Conservation (phyloP, 2,888 invertebrate genomes). For the Drosophila phalerata region DNA sequence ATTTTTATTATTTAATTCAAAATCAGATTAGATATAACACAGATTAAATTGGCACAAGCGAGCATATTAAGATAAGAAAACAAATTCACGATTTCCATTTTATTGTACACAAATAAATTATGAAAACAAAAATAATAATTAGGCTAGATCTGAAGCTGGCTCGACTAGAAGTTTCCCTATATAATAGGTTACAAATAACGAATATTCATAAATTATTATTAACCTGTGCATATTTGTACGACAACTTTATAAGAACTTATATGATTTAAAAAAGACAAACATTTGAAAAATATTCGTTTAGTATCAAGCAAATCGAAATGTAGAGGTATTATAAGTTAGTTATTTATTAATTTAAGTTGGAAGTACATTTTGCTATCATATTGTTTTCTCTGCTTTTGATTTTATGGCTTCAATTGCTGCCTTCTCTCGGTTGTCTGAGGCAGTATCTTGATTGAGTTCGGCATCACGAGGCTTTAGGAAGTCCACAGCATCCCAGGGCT, state of each 20-base stretch:
- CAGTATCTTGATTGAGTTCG: slow-evolving; percentile 3
- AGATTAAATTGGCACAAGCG: slow-evolving; percentile 1
- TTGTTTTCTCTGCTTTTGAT: slow-evolving; percentile 1
- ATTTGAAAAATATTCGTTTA: too few species aligned
- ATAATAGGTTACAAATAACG: neutral
- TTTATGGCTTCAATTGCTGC: neutral
- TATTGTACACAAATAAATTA: neutral
- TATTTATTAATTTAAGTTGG: neutral
- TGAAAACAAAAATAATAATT: neutral
- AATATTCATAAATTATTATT: too few species aligned
- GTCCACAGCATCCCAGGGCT: slow-evolving; percentile 88
- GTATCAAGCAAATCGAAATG: too few species aligned
- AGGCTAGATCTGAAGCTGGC: neutral
- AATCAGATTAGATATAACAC: slow-evolving; percentile 7
- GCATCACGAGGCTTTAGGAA: slow-evolving; percentile 26
- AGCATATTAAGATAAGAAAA: neutral
- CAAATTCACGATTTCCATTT: neutral
- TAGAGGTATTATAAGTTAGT: neutral
- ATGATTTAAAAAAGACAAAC: too few species aligned
- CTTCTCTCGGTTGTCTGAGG: neutral
- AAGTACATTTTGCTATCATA: neutral
- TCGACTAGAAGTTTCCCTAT: neutral
- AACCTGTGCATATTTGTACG: too few species aligned
- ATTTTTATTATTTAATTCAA: slow-evolving; percentile 4
- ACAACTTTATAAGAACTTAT: too few species aligned